These are phyloP conservation scores for Gorsachius goisagi DNA, from an alignment of 2,113 vertebrate genomes.

Conservation along the genomic window DNA sequence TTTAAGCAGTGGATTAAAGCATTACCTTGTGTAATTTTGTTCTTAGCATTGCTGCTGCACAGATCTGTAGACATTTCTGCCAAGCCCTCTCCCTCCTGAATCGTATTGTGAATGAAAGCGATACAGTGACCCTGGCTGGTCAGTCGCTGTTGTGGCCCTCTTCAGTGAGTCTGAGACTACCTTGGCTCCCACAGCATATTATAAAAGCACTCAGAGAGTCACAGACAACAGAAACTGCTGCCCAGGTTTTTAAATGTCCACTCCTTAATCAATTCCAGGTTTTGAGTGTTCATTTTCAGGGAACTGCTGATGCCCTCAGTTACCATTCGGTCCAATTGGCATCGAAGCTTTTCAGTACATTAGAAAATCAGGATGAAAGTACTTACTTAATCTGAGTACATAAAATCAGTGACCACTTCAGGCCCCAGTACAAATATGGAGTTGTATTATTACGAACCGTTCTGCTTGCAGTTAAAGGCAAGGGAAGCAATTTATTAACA, in stretches of 20 bases:
- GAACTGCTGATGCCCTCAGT: not conserved
- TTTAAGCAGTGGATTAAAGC: not conserved
- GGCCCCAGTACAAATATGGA: not conserved
- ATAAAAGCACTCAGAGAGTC: not conserved
- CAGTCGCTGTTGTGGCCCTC: not conserved
- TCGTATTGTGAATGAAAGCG: not conserved
- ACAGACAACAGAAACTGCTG: not conserved
- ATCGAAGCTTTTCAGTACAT: not conserved
- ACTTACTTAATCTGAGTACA: conserved; percentile 25
- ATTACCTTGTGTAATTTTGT: not conserved
- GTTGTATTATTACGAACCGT: not conserved
- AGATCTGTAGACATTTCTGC: not conserved
- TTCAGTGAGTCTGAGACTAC: not conserved
- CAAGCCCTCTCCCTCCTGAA: not conserved
- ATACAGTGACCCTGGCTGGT: not conserved
- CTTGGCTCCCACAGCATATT: not conserved
- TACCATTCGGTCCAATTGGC: not conserved
- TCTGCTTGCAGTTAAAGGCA: not conserved
- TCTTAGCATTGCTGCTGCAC: not conserved
- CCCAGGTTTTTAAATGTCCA: not conserved
- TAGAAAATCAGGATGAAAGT: conserved; percentile 22
- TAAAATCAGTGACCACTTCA: conserved; percentile 28
- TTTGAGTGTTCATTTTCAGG: conserved; percentile 21
- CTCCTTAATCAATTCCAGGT: not conserved
- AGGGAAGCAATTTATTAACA: not conserved